These are phyloP conservation scores for Caracal caracal DNA, from an alignment of 2,113 vertebrate species.

Conservation along the genomic window DNA sequence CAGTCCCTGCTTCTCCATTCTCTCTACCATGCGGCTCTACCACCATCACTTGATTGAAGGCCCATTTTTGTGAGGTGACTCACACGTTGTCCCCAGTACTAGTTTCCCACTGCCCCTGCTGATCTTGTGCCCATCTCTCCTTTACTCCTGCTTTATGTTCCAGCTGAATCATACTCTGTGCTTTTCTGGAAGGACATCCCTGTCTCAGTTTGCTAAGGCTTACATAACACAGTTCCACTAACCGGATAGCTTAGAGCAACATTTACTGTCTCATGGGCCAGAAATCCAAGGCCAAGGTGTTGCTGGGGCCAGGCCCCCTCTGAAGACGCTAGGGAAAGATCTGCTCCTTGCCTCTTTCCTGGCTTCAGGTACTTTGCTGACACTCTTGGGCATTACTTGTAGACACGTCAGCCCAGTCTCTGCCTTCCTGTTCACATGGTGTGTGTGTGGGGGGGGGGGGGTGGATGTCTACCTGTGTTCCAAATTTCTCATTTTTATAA, in stretches of 20 bases:
- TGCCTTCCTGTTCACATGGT: not conserved
- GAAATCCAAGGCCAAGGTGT: not conserved
- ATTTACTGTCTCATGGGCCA: not conserved
- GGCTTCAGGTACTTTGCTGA: not conserved
- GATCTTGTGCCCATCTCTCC: not conserved
- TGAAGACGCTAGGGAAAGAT: not conserved
- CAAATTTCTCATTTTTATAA: not conserved
- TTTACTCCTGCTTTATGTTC: not conserved
- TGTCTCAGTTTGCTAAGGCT: constrained; percentile 7
- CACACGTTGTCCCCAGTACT: accelerated
- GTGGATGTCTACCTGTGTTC: not conserved
- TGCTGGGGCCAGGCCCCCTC: not conserved
- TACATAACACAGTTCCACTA: not conserved
- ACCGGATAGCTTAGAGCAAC: not conserved
- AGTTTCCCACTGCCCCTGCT: not conserved
- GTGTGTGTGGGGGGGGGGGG: not conserved
- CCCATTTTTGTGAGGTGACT: not conserved
- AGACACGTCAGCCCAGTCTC: not conserved
- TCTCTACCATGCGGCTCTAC: no score
- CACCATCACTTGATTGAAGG: no score
- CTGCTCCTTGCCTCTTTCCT: not conserved
- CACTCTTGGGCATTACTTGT: not conserved
- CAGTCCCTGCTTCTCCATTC: not conserved
- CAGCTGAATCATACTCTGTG: not conserved
- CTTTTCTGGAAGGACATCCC: not conserved